Evolutionary conservation across 2,797 vertebrate genomes (phyloP).

Genomic region (Pampus argenteus): DNA sequence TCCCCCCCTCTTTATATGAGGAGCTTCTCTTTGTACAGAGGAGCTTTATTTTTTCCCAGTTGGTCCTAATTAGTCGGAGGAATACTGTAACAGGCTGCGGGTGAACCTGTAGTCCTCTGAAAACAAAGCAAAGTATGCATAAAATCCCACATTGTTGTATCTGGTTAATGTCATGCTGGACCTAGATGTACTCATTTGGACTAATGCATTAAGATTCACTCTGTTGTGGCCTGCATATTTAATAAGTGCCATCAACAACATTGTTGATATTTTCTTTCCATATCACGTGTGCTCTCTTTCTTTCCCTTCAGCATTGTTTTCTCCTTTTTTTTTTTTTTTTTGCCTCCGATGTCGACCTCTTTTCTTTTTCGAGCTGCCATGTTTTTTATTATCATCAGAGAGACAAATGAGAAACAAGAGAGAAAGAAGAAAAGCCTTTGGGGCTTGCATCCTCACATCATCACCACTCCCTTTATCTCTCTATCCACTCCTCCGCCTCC

Average conservation of each 20-base stretch:
- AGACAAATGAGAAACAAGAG: constrained; percentile 79
- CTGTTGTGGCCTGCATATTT: constrained; percentile 42
- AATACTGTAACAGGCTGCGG: constrained; percentile 52
- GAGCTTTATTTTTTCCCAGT: constrained; percentile 44
- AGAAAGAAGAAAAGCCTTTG: constrained; percentile 69
- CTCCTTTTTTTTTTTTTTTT: constrained; percentile 28
- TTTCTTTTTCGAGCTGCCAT: constrained; percentile 71
- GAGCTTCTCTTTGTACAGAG: constrained; percentile 51
- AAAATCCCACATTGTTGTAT: constrained; percentile 48
- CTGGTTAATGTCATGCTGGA: constrained; percentile 34
- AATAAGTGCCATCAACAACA: constrained; percentile 59
- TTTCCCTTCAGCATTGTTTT: constrained; percentile 44
- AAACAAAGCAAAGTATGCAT: constrained; percentile 62
- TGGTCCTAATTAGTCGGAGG: constrained; percentile 61
- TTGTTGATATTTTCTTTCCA: constrained; percentile 41
- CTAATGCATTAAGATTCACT: constrained; percentile 53
- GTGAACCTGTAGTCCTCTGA: constrained; percentile 50
- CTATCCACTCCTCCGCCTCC: not conserved
- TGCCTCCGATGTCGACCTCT: constrained; percentile 55
- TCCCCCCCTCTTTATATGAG: constrained; percentile 30
- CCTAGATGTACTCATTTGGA: constrained; percentile 45
- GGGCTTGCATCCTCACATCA: constrained; percentile 79
- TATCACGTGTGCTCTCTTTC: constrained; percentile 11
- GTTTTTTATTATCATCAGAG: constrained; percentile 77
- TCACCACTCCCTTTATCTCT: constrained; percentile 66